Base-by-base conservation (phyloP, 2,888 invertebrate species). In the Pomacea canaliculata region DNA sequence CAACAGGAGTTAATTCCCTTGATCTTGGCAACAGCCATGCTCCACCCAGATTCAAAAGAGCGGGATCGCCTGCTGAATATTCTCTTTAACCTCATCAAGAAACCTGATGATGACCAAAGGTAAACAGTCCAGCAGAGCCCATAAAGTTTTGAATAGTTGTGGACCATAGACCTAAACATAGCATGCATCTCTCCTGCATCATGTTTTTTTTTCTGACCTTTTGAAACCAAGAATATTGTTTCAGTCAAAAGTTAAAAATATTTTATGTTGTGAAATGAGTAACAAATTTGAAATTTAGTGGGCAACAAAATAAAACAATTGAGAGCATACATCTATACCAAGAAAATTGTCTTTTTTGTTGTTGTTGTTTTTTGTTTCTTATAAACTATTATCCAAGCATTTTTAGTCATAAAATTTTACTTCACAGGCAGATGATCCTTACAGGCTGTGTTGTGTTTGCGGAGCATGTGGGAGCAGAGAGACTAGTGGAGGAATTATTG, bases 41-140 rank as follows among this genome's bases (percentile, higher is more conserved):
- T 94, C 37, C 94, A 94, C 86, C 90, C 93, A 2, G 93, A 93
- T 83, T 87, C 92, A 13, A 89, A 90, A 16, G 93, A 93, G 83
- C 91, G 94, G 74, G 94, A 95, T 85, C 92, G 92, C 81, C 90
- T 95, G 56, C 89, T 95, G 10, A 93, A 94, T 81, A 92, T 94
- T 73, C 90, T 95, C 65, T 94, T 95, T 84, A 94, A 94, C 90
- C 90, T 95, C 73, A 94, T 94, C 85, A 95, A 95, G 85, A 92
- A 93, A 83, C 95, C 95, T 2, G 93, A 93, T 72, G 93, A 93
- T 78, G 93, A 93, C 56, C 94, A 95, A 88, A 91, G 95, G 86
- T 92, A 91, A 62, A 49, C 48, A 27, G 37, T 16, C 16, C 59
- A 46, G 37, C 51, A 27, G 51, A 48, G 71, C 66, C 19, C 5